Percentiles rank a stretch among this genome's conserved stretches.
Conservation (phyloP, 2,888 invertebrate genomes). For the Brachypalpus laphriformis region DNA sequence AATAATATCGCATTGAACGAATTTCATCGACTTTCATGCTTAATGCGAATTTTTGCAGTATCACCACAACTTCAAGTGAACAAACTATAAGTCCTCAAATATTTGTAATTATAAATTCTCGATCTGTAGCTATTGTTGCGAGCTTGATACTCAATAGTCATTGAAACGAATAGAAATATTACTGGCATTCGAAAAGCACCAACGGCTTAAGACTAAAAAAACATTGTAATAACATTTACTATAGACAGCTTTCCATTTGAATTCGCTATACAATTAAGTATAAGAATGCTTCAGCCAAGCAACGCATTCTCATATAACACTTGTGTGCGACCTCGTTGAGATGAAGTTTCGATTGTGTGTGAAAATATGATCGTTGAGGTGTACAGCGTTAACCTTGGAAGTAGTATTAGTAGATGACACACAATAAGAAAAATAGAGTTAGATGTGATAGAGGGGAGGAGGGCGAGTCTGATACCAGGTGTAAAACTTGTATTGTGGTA, state of each 20-base stretch:
- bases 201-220: not conserved
- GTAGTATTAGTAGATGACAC: constrained; percentile 40
- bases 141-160: not conserved
- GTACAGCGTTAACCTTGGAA: constrained; percentile 54
- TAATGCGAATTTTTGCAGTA: not conserved
- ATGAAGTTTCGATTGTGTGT: constrained; percentile 46
- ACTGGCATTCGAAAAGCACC: not conserved
- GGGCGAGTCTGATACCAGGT: constrained; percentile 19
- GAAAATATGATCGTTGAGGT: constrained; percentile 14
- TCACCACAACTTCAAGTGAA: constrained; percentile 1
- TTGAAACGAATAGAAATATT: not conserved
- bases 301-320: constrained; percentile 52
- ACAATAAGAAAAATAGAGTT: not conserved
- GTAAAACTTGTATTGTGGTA: constrained; percentile 39
- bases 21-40: not conserved
- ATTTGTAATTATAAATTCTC: not conserved
- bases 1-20: not conserved
- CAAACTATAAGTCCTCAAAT: constrained; percentile 8
- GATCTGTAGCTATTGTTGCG: not conserved
- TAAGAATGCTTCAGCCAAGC: constrained; percentile 20
- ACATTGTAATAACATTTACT: constrained; percentile 1
- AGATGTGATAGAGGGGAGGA: not conserved
- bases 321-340: constrained; percentile 50
- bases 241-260: constrained; percentile 18
- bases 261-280: constrained; percentile 16